Base-by-base conservation (phyloP, 2,797 vertebrate genomes). In the Gymnocypris eckloni region DNA sequence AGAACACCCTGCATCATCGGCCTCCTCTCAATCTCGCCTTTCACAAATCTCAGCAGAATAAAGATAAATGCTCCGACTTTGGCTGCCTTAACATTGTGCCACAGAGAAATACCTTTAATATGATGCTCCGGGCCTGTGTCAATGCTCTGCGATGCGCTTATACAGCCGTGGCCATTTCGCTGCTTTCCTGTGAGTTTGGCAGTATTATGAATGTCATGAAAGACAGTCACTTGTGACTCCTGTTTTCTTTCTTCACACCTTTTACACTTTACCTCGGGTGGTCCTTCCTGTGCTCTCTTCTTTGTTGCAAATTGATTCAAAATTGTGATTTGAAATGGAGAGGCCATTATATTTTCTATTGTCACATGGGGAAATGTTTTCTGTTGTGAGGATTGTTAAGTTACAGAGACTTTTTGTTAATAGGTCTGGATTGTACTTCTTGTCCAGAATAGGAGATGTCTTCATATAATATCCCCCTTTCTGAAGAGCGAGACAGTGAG, bases 1-100 rank as follows among this genome's bases (percentile, higher is more conserved):
- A 93, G 93, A 96, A 96, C 95, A 95, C 95, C 95, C 94, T 91
- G 95, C 95, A 95, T 96, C 94, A 95, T 93, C 85, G 92, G 92
- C 92, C 93, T 93, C 89, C 94, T 93, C 94, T 95, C 95, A 93
- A 94, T 96, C 94, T 94, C 90, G 72, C 84, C 92, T 89, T 93
- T 93, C 94, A 93, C 92, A 92, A 92, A 94, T 94, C 93, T 94
- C 92, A 87, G 92, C 93, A 92, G 90, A 93, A 94, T 94, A 92
- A 94, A 95, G 93, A 95, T 94, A 92, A 92, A 95, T 95, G 93
- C 89, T 22, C n/a, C 18, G 87, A 81, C 89, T 86, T 90, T 79
- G 90, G 87, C 90, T 89, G 77, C 85, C 75, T 83, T 90, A 84
- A 82, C 89, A 84, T 66, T 70, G 73, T 84, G 81, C 81, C 84